Conservation (phyloP, 2,888 invertebrate genomes). For the Lepas anatifera region DNA sequence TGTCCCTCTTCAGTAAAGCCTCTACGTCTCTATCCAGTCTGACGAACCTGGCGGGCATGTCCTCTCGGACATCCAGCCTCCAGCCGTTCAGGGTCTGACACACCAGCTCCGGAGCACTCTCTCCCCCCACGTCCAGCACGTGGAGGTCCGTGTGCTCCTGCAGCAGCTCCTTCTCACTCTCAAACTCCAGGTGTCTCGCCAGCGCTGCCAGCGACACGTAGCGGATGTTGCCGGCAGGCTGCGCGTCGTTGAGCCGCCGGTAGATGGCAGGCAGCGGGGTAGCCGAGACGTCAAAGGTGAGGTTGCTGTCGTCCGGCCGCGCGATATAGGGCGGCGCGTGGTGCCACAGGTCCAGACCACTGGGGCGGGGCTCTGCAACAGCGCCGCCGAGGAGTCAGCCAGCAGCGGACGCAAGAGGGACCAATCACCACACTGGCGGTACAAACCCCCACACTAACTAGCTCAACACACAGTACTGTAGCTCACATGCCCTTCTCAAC, state of each 20-base stretch:
- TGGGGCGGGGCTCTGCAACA: neutral
- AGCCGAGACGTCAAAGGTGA: neutral
- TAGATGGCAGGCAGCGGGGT: constrained; percentile 13
- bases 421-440: too few relatives aligned
- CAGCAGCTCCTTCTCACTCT: neutral
- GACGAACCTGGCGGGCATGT: neutral
- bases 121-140: neutral
- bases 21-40: neutral
- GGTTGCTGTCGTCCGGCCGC: neutral
- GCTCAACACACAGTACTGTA: too few relatives aligned
- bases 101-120: neutral
- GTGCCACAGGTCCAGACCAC: neutral
- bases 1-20: neutral
- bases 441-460: too few relatives aligned
- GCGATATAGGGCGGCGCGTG: neutral
- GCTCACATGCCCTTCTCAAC: too few relatives aligned
- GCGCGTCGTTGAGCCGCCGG: neutral
- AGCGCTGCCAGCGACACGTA: constrained; percentile 7
- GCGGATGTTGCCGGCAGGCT: neutral
- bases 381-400: too few relatives aligned
- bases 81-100: neutral
- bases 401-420: too few relatives aligned
- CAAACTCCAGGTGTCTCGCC: neutral
- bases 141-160: neutral
- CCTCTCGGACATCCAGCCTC: neutral